These are phyloP conservation scores for Ischnura elegans DNA, from an alignment of 2,888 invertebrate genomes.

Conservation along the genomic window DNA sequence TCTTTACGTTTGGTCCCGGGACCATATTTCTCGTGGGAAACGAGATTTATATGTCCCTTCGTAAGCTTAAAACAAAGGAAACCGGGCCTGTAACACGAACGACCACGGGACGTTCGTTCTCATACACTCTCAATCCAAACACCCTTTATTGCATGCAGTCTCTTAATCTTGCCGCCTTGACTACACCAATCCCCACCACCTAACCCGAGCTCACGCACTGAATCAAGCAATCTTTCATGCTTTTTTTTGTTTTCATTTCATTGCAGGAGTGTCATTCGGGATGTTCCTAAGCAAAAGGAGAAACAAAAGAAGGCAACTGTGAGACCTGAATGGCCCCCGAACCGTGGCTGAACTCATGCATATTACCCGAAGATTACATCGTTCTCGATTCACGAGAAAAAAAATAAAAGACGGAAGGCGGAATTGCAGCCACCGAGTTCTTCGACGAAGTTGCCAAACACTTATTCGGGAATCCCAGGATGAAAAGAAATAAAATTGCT, in stretches of 20 bases:
- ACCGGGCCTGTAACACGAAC: background rate
- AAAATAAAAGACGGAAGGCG: background rate
- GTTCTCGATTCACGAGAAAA: background rate
- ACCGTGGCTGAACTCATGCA: background rate
- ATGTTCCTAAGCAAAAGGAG: background rate
- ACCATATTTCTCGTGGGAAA: background rate
- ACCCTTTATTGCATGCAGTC: background rate
- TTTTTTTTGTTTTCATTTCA: background rate
- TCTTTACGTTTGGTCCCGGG: background rate
- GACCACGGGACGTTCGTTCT: background rate
- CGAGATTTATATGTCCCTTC: background rate
- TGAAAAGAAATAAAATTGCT: background rate
- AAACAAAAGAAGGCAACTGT: background rate
- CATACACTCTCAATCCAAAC: background rate
- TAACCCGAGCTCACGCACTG: background rate
- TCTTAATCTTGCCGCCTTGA: too few species aligned
- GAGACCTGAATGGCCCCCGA: background rate
- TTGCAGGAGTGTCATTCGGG: background rate
- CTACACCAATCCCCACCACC: background rate
- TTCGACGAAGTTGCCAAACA: background rate
- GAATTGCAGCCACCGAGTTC: background rate
- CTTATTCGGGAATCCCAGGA: background rate
- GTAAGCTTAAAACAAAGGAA: background rate
- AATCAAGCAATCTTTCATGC: background rate
- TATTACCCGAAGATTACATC: conserved; percentile 14